Evolutionary conservation across 1,140 invertebrate genomes (phyloP), one percentile per base, ranked within the genome.

Genomic region (Anastrepha ludens): DNA sequence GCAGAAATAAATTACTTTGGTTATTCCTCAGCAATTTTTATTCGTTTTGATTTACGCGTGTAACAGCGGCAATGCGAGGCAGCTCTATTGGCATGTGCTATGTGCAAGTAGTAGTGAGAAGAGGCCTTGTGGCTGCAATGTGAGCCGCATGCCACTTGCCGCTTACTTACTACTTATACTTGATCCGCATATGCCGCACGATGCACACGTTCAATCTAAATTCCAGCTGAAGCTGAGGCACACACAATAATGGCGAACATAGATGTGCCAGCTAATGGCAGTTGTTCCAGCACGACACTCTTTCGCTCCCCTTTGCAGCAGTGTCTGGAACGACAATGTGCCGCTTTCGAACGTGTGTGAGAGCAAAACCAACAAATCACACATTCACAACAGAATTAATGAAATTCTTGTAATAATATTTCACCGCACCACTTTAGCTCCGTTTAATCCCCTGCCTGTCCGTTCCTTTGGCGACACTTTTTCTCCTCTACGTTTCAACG

Each of bases 371-470:
- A 81, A 81, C 74, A 81, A 81, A 81, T 81, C 74, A 81, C 50
- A 81, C 74, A 81, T 81, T 81, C 47, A 81, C 74, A 81, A 81
- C 47, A 81, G n/a, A 81, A 81, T 81, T 81, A 81, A 81, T 81
- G 44, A 81, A 81, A 81, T 81, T 81, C 74, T 81, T 81, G 74
- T 81, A 81, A 81, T 81, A 81, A 81, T 81, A 81, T 81, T 81
- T 55, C 47, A 81, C 20, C n/a, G 47, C 47, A 81, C n/a, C 44
- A 81, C 17, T 81, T 81, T 81, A 50, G n/a, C 47, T 81, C 41
- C 50, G n/a, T 81, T 81, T 81, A 50, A 81, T 81, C 74, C 74
- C 55, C 74, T n/a, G 74, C 47, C 15, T 8, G 74, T 41, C 8
- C n/a, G 47, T 17, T 81, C 74, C 44, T 55, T n/a, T 50, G 47